Evolutionary conservation across 2,113 vertebrate genomes (phyloP), one percentile per base, ranked within the genome.

Genomic region (Hemibagrus wyckioides): DNA sequence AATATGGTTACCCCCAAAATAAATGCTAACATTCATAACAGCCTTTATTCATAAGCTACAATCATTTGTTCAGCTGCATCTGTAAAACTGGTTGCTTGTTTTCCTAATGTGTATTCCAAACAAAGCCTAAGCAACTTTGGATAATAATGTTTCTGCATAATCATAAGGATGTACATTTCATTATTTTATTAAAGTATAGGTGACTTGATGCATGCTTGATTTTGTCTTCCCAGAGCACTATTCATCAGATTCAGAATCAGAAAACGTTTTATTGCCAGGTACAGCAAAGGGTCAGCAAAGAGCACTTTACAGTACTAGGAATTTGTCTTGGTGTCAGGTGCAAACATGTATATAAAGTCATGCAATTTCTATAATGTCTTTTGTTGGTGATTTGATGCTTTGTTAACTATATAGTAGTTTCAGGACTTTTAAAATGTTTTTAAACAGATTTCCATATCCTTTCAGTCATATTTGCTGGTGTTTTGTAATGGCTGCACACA

Each of bases 391-490:
- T 33, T 33, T 56, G 17, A 36, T 54, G 8, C 44, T 52, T 77
- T 30, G 10, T 44, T 44, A 44, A 44, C 44, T 77, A 8, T 48
- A 48, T 2, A 6, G 7, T 19, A 54, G 28, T 79, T n/a, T 77
- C 75, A 50, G 6, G 28, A 77, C 48, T 19, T 52, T 52, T 30
- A 21, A 5, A 2, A 11, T 33, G 3, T 56, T 11, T 0, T n/a
- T 76, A n/a, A 28, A 50, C n/a, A 44, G 75, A 86, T 88, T 88
- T 25, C 75, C 28, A n/a, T 6, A 23, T 52, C 36, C 11, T 36
- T 52, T 28, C 41, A 50, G 52, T 67, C 61, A 3, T 3, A 28
- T 77, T 36, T 50, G 21, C 57, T 52, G 3, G 2, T 15, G 21
- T 52, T 48, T 61, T 21, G 25, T 17, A 23, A 79, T 52, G 61